These are phyloP conservation scores for Morelia viridis DNA, from an alignment of 2,797 vertebrate species.

Conservation along the genomic window DNA sequence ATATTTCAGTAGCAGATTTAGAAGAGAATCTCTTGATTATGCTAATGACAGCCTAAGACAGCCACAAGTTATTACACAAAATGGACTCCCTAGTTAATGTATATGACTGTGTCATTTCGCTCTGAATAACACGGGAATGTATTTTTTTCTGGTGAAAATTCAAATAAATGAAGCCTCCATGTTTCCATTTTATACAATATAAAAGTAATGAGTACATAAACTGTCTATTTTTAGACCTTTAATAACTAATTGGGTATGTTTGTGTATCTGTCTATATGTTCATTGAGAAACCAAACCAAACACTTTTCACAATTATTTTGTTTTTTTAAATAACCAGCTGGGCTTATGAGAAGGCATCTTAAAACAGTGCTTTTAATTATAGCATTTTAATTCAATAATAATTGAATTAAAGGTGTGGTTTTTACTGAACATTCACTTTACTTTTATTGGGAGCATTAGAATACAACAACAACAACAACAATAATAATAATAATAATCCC, in stretches of 20 bases:
- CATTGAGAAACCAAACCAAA: constrained; percentile 20
- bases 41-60: neutral
- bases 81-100: neutral
- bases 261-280: constrained; percentile 52
- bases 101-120: neutral
- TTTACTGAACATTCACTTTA: constrained; percentile 60
- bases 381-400: constrained; percentile 66
- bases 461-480: constrained; percentile 43
- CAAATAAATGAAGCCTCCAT: neutral
- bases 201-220: neutral
- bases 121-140: neutral
- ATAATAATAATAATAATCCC: neutral
- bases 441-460: constrained; percentile 67
- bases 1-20: neutral
- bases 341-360: constrained; percentile 59
- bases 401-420: constrained; percentile 67
- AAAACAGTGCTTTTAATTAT: constrained; percentile 53
- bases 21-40: neutral
- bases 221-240: constrained; percentile 3
- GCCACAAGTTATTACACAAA: neutral
- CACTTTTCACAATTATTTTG: constrained; percentile 37
- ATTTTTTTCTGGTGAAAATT: neutral
- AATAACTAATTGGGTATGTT: constrained; percentile 41
- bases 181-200: constrained; percentile 8
- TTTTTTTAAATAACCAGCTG: constrained; percentile 40